A percentile compares a stretch with the other conserved stretches of the same genome.
Evolutionary conservation across 2,113 vertebrate genomes (phyloP).

Genomic region (Theropithecus gelada): DNA sequence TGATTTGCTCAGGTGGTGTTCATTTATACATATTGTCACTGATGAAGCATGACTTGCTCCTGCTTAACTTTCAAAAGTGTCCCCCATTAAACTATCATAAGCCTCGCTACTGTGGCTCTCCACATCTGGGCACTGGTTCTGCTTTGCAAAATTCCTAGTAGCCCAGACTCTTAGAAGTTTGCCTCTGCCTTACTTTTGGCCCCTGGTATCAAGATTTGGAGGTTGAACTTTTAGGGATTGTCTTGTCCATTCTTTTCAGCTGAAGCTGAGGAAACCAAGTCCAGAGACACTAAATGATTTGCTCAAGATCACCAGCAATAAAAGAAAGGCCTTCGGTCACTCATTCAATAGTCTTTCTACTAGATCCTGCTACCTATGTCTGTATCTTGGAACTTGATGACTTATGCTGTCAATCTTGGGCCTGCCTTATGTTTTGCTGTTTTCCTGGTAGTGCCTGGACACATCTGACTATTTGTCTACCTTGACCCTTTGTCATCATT

Average conservation of each 20-base stretch:
- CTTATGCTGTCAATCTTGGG: not conserved
- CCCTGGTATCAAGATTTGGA: not conserved
- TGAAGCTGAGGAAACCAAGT: not conserved
- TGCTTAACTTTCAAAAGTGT: not conserved
- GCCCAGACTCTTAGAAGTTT: not conserved
- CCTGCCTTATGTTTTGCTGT: not conserved
- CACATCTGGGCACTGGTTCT: not conserved
- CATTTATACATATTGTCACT: not conserved
- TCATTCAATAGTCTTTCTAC: not conserved
- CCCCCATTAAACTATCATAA: not conserved
- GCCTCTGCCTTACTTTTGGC: not conserved
- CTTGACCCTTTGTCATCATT: not conserved
- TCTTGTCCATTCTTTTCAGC: not conserved
- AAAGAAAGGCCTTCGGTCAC: not conserved
- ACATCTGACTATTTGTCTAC: not conserved
- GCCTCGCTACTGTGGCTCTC: not conserved
- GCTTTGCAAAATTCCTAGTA: not conserved
- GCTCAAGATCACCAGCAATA: not conserved
- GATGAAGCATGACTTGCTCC: not conserved
- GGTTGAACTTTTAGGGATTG: not conserved
- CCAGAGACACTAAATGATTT: not conserved
- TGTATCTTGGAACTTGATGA: not conserved
- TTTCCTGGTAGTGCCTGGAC: not conserved
- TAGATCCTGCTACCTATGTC: not conserved
- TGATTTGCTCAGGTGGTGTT: not conserved